Evolutionary conservation across 2,888 invertebrate genomes (phyloP).

Genomic region (Erpobdella octoculata): DNA sequence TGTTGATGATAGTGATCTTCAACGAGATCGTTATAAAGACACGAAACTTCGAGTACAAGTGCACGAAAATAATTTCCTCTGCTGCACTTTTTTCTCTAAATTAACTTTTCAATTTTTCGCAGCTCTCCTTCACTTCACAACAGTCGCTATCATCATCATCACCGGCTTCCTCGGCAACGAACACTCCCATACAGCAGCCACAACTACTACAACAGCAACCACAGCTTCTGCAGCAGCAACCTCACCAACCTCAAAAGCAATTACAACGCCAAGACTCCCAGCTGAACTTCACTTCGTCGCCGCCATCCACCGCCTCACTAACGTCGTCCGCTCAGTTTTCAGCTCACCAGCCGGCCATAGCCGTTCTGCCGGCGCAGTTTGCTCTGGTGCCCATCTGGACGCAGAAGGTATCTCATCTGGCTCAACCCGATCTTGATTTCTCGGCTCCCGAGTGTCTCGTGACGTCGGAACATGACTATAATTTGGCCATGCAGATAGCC

Average conservation of each 20-base stretch:
- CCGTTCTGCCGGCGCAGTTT: not conserved
- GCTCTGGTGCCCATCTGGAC: slow-evolving; percentile 61
- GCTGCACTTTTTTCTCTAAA: no score
- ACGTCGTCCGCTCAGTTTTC: not conserved
- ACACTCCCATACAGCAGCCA: not conserved
- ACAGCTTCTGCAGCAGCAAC: not conserved
- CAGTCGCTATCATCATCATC: slow-evolving; percentile 13
- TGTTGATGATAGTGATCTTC: not conserved
- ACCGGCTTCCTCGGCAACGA: not conserved
- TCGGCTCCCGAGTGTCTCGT: slow-evolving; percentile 85
- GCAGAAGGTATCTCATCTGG: slow-evolving; percentile 77
- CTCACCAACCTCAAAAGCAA: not conserved
- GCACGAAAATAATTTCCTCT: no score
- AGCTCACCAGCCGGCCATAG: not conserved
- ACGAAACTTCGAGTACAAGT: no score
- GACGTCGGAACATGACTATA: not conserved
- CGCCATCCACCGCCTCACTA: not conserved
- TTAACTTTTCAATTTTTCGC: no score
- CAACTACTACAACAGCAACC: slow-evolving; percentile 11
- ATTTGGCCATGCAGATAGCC: not conserved
- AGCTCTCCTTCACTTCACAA: not conserved
- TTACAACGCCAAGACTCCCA: not conserved
- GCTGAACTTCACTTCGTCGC: not conserved
- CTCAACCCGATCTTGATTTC: slow-evolving; percentile 88
- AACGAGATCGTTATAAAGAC: not conserved